A percentile compares a stretch with the other conserved stretches of the same genome.
Evolutionary conservation across 1,140 invertebrate genomes (phyloP).

Genomic region (Solen grandis): DNA sequence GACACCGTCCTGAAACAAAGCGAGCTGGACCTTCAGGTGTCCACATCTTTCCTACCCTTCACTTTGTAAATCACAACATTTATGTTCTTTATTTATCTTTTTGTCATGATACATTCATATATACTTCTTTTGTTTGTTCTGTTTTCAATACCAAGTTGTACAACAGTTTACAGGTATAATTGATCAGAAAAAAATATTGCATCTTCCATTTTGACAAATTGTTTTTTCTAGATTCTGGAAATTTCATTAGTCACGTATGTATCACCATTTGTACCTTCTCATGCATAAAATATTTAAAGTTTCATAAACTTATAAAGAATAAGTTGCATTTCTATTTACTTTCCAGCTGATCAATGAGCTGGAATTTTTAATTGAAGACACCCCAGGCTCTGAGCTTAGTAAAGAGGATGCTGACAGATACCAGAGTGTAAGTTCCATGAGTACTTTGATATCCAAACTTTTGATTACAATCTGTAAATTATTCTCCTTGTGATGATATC

Average conservation of each 20-base stretch:
- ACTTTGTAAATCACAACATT: neutral
- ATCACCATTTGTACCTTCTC: too few relatives aligned
- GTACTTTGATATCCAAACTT: too few relatives aligned
- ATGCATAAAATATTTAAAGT: too few relatives aligned
- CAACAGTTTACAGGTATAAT: neutral
- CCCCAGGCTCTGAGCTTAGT: slow-evolving; percentile 68
- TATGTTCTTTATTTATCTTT: too few relatives aligned
- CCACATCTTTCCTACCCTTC: too few relatives aligned
- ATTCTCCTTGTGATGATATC: too few relatives aligned
- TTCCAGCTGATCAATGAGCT: slow-evolving; percentile 78
- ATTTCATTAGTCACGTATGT: too few relatives aligned
- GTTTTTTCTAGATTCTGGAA: too few relatives aligned
- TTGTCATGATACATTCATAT: too few relatives aligned
- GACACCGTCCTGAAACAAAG: slow-evolving; percentile 72
- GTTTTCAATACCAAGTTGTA: neutral
- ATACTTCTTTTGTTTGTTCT: too few relatives aligned
- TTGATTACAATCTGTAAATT: too few relatives aligned
- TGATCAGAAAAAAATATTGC: neutral
- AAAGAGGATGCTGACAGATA: slow-evolving; percentile 59
- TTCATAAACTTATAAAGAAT: neutral
- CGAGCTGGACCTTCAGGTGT: slow-evolving; percentile 69
- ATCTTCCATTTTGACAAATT: too few relatives aligned
- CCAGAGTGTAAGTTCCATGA: slow-evolving; percentile 65
- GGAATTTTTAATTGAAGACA: slow-evolving; percentile 71
- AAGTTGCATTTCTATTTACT: neutral